Evolutionary conservation across 2,888 invertebrate genomes (phyloP), one percentile per base, ranked within the genome.

Genomic region (Polydesmus complanatus): DNA sequence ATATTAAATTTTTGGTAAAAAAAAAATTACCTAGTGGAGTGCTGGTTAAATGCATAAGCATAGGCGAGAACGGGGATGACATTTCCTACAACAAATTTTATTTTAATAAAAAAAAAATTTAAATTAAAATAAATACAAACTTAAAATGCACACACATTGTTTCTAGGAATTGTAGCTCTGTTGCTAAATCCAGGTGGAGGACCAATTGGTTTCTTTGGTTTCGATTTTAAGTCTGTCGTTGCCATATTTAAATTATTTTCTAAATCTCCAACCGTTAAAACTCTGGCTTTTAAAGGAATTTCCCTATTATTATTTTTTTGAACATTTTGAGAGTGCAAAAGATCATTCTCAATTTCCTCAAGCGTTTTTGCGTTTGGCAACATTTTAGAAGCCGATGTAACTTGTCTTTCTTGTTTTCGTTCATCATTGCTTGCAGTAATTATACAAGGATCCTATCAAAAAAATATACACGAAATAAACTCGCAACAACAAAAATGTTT

Each of bases 321-420:
- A 27, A 64, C 26, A 22, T 47, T 56, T 14, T 53, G 61, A 23
- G 58, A 51, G 25, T 80, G 79, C 1, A 83, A 78, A 60, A 86
- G 73, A 67, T 81, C 83, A 51, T 83, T 77, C 70, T 86, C 86
- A 68, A 86, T 67, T 70, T 86, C 85, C 69, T 86, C 85, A 8
- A 86, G 83, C 0, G 85, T 85, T 70, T 83, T 81, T 14, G 61
- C 81, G 75, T 83, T 84, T 70, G 81, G 81, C 58, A 80, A 71
- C 8, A 57, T 52, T 57, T 60, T 47, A 18, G 60, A 22, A 21
- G 25, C 22, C 1, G 57, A 11, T n/a, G n/a, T n/a, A n/a, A n/a
- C n/a, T n/a, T n/a, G n/a, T n/a, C n/a, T n/a, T n/a, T n/a, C n/a
- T n/a, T n/a, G n/a, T n/a, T n/a, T n/a, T n/a, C n/a, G n/a, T n/a